Base-by-base conservation (phyloP, 1,140 invertebrate species). In the Danaus plexippus region DNA sequence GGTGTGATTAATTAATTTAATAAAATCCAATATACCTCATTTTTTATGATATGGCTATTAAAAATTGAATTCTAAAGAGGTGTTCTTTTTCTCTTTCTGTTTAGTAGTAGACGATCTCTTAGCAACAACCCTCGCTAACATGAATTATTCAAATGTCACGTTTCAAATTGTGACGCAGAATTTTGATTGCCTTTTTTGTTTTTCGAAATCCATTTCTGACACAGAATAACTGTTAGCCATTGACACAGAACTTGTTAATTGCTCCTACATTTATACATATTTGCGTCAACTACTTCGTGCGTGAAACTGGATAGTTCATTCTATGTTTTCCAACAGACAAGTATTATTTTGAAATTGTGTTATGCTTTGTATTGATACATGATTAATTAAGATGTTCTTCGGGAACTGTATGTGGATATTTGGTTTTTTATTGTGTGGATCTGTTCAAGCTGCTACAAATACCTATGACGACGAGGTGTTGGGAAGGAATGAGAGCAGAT, bases 191-290 rank as follows among this genome's bases (percentile, higher is more conserved):
- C 66, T 74, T 81, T 77, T 76, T 78, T 73, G 69, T 75, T 67
- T 73, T 58, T 52, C 13, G 49, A 60, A 66, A 54, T 52, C 43
- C 49, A 73, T 69, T 69, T 66, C 59, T 52, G 59, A 66, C 63
- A 67, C 50, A 60, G 71, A 61, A 67, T 84, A 82, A 76, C 80
- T 77, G 82, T 85, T 64, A 69, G 54, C 57, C 56, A 63, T 79
- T 80, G 75, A 75, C 77, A 75, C 68, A 62, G 57, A 59, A 69
- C 67, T 73, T 82, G 82, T 80, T 85, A 85, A 85, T 78, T 82
- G 72, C 53, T 59, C 64, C 70, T 76, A 76, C 71, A 76, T 77
- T 77, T 75, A 72, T 72, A 73, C 70, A 74, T 47, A 54, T 73
- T 64, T 59, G 59, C 68, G 52, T 69, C 44, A 54, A 54, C 59